Base-by-base conservation (phyloP, 2,888 invertebrate genomes). In the Stenodera caucasica region DNA sequence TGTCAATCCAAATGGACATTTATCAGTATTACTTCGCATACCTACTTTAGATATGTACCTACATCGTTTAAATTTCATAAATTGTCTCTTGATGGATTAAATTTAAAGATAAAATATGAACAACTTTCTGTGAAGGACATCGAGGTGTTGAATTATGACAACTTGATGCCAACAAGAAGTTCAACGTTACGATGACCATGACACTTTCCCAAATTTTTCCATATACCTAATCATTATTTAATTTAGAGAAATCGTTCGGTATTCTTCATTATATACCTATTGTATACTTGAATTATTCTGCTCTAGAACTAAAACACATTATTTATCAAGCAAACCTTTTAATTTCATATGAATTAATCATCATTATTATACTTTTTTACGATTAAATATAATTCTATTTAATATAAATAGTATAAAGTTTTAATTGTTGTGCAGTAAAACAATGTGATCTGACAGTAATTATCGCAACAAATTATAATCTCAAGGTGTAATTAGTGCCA, bases 381-480 rank as follows among this genome's bases (percentile, higher is more conserved):
- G 8, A 37, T 37, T 37, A 37, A 15, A 14, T 14, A 37, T 15
- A 37, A 37, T 15, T 15, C 15, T 15, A 37, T 37, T 37, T 37
- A 37, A 37, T 37, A 45, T 8, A 12, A n/a, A n/a, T n/a, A n/a
- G n/a, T n/a, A n/a, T 11, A 45, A 45, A 45, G 45, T 21, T 45
- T 21, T 45, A 45, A 45, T 18, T 45, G 21, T 21, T 21, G 18
- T 1, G 12, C 3, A 45, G 11, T 45, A 45, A 45, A 45, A 45
- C 45, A 45, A 45, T 45, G 21, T 45, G 45, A 45, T 37, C 37
- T 37, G 37, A 37, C 37, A 37, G 37, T 37, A 37, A 37, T 45
- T 45, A 45, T 45, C 45, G 45, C 45, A 45, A 45, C 45, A 45
- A 45, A 45, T 45, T 45, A 21, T 45, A 18, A 45, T 45, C 9